Conservation (phyloP, 2,797 vertebrate genomes). For the Hypotaenidia okinawae region DNA sequence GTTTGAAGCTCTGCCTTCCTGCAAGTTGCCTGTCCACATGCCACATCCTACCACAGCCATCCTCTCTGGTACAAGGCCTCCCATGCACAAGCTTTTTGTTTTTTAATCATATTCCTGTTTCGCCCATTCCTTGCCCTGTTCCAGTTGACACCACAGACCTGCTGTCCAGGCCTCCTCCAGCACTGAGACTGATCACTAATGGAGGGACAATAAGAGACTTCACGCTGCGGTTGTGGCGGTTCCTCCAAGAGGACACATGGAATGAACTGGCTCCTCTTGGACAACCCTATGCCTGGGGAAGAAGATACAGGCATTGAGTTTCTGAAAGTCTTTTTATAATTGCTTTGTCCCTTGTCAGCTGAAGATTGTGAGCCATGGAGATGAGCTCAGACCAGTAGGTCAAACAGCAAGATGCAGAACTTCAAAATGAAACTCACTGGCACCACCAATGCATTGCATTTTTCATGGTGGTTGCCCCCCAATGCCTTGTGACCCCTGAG, state of each 20-base stretch:
- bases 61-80: neutral
- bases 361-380: neutral
- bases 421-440: neutral
- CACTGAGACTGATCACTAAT: neutral
- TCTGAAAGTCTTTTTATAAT: neutral
- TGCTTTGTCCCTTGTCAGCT: neutral
- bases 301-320: neutral
- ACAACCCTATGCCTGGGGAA: neutral
- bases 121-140: neutral
- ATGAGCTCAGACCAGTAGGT: neutral
- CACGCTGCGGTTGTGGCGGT: neutral
- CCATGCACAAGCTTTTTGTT: neutral
- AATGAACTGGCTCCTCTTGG: neutral
- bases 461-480: neutral
- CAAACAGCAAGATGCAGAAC: neutral
- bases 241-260: neutral
- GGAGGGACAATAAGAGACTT: neutral
- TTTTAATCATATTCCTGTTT: neutral
- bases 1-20: neutral
- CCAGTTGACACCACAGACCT: accelerated
- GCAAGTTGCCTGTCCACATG: neutral
- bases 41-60: neutral
- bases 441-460: neutral
- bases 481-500: neutral
- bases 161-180: neutral